Conservation (phyloP, 30 jellyfish, hydroid and myxozoan species). For the Hydractinia symbiolongicarpus region DNA sequence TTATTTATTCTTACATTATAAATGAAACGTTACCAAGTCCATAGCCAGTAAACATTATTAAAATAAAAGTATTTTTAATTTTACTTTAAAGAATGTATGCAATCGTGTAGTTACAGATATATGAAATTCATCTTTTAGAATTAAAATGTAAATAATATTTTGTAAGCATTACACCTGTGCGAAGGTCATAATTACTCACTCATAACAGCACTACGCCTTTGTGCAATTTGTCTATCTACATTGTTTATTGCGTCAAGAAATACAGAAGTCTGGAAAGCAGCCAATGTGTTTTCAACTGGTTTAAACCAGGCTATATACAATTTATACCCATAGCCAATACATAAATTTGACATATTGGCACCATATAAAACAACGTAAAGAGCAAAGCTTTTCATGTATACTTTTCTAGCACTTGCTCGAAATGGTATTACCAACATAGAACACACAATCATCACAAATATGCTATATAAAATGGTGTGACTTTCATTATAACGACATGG, state of each 20-base stretch:
- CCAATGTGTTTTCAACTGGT: slow-evolving; percentile 2
- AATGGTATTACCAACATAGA: not conserved
- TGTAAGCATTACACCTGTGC: no score
- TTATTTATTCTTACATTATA: no score
- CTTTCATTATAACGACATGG: slow-evolving; percentile 37
- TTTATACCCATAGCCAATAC: not conserved
- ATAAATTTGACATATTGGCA: slow-evolving; percentile 4
- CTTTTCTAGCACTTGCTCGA: not conserved
- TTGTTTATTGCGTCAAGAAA: not conserved
- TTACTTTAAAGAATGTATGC: no score
- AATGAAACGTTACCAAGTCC: no score
- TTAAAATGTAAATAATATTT: no score
- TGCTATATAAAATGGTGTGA: slow-evolving; percentile 10
- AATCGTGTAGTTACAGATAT: no score
- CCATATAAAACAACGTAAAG: not conserved
- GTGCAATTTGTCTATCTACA: no score
- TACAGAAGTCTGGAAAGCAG: not conserved
- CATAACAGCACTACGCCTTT: no score
- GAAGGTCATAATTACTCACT: no score
- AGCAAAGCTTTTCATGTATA: not conserved
- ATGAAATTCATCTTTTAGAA: no score
- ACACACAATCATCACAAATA: slow-evolving; percentile 14
- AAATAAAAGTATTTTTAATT: no score
- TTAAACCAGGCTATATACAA: not conserved
- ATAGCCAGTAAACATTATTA: no score